phyloP scores from a whole-genome alignment of 2,797 vertebrate species.

The Smutsia gigantea region DNA sequence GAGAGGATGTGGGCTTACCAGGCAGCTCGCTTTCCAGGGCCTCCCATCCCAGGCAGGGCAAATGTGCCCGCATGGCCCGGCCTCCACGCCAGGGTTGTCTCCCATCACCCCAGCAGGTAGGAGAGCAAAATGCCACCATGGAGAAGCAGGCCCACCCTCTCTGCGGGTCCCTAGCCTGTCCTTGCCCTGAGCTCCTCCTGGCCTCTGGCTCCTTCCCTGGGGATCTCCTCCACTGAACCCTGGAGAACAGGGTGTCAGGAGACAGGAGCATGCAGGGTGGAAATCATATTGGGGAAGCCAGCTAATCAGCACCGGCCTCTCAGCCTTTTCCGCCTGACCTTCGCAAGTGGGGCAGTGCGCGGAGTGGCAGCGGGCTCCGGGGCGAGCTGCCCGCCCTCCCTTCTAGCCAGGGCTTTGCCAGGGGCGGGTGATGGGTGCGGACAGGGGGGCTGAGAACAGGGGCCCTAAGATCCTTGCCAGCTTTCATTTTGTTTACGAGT shows the following conservation, averaged over 20 bases:
- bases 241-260: no score
- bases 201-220: no score
- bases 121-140: not conserved
- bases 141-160: no score
- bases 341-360: no score
- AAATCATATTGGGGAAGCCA: not conserved
- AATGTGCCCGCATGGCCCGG: fast-evolving
- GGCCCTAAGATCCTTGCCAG: no score
- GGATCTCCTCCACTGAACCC: not conserved
- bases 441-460: not conserved
- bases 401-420: not conserved
- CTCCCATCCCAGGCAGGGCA: not conserved
- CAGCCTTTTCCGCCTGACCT: no score
- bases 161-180: fast-evolving
- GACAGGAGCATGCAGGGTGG: fast-evolving
- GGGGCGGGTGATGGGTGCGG: no score
- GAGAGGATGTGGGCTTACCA: not conserved
- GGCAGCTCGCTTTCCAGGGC: not conserved
- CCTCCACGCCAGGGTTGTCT: fast-evolving
- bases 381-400: not conserved
- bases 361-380: no score
- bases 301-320: no score
- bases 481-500: not conserved
- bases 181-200: fast-evolving
- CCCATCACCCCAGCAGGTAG: not conserved